phyloP scores from a whole-genome alignment of 1,140 invertebrate genomes.

The Dendroctonus ponderosae region DNA sequence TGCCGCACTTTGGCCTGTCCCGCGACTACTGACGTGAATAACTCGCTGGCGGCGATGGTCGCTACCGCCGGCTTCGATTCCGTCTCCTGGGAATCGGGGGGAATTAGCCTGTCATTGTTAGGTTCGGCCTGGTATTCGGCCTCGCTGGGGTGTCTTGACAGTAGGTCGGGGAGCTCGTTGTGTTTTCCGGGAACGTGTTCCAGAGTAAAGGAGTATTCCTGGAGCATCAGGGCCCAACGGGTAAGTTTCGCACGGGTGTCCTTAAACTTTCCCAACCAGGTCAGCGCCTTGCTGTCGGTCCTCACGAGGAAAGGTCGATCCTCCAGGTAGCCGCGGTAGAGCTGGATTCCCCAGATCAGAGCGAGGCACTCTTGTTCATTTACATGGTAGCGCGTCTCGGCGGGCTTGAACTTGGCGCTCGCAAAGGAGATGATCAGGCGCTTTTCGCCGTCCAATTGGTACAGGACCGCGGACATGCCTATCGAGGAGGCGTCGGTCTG shows the following conservation, averaged over 20 bases:
- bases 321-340: constrained; percentile 45
- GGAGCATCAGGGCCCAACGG: constrained; percentile 41
- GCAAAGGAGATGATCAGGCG: constrained; percentile 27
- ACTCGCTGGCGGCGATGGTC: too few species aligned
- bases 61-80: neutral
- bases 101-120: neutral
- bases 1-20: neutral
- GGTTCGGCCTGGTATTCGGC: neutral
- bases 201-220: constrained; percentile 36
- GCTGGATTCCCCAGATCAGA: constrained; percentile 49
- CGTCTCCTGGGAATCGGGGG: neutral
- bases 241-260: constrained; percentile 40
- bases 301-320: constrained; percentile 29
- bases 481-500: constrained; percentile 44
- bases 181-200: constrained; percentile 35
- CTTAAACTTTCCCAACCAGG: constrained; percentile 39
- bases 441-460: constrained; percentile 32
- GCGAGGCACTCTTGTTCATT: constrained; percentile 52
- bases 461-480: constrained; percentile 40
- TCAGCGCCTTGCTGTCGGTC: constrained; percentile 28
- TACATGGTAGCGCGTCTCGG: constrained; percentile 26
- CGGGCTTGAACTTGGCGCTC: constrained; percentile 14
- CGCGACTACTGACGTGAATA: neutral
- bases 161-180: constrained; percentile 40
- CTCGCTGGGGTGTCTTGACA: constrained; percentile 15